phyloP scores from a whole-genome alignment of 2,113 vertebrate species.

The Pipa parva region DNA sequence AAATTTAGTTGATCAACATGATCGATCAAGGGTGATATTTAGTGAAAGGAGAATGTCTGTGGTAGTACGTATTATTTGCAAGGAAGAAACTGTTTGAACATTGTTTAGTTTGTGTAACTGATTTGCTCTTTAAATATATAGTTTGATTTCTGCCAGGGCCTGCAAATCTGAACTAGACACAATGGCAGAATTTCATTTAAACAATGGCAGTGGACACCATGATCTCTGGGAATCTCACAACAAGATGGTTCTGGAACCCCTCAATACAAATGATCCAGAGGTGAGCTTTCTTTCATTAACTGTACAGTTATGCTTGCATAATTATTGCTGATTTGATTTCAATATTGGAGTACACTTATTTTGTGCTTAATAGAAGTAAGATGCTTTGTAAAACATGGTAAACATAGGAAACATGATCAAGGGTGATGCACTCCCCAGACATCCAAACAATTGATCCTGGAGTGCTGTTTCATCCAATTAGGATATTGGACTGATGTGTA shows the following conservation, averaged over 20 bases:
- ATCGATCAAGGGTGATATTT: neutral
- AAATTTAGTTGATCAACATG: neutral
- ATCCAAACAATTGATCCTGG: too few relatives aligned
- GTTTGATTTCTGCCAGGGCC: constrained; percentile 3
- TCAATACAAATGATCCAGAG: constrained; percentile 76
- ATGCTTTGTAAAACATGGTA: too few relatives aligned
- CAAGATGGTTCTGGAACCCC: constrained; percentile 79
- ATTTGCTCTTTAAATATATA: constrained; percentile 28
- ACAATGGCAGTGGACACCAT: constrained; percentile 39
- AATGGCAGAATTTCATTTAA: constrained; percentile 53
- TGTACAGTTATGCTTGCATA: too few relatives aligned
- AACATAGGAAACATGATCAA: too few relatives aligned
- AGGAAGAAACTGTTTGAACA: neutral
- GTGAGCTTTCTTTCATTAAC: too few relatives aligned
- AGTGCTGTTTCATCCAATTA: too few relatives aligned
- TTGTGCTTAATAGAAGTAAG: too few relatives aligned
- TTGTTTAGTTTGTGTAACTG: neutral
- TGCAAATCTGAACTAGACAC: neutral
- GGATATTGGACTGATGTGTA: too few relatives aligned
- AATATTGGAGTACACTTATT: too few relatives aligned
- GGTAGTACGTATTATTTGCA: neutral
- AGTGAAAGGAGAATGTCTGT: neutral
- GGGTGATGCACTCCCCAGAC: too few relatives aligned
- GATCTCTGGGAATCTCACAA: constrained; percentile 79
- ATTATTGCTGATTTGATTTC: too few relatives aligned